A percentile compares a stretch with the other conserved stretches of the same genome.
Evolutionary conservation across 2,888 invertebrate genomes (phyloP).

Genomic region (Ormia ochracea): DNA sequence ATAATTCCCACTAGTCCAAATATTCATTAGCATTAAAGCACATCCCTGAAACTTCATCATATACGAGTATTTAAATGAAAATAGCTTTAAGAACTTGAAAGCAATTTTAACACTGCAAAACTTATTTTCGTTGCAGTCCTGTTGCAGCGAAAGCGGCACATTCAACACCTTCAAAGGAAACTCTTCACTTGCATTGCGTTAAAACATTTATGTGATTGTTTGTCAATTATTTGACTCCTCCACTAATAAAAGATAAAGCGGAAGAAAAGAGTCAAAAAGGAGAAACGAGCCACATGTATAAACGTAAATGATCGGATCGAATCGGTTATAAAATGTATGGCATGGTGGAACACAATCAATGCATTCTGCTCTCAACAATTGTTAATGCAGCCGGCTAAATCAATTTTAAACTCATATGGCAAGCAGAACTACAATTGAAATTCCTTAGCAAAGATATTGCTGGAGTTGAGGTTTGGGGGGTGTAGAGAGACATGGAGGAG

Average conservation of each 20-base stretch:
- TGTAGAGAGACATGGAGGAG: background rate
- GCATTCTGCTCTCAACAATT: conserved; percentile 35
- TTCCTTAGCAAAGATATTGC: conserved; percentile 29
- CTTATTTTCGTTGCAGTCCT: background rate
- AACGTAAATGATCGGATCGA: conserved; percentile 41
- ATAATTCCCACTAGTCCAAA: background rate
- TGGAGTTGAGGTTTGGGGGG: background rate
- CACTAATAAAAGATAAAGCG: conserved; percentile 37
- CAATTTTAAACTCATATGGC: conserved; percentile 25
- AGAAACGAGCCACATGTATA: background rate
- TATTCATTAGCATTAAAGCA: background rate
- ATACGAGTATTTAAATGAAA: no score
- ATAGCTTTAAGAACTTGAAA: background rate
- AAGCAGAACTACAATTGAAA: conserved; percentile 45
- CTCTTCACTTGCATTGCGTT: conserved; percentile 56
- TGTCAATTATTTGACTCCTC: conserved; percentile 66
- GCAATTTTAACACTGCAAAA: background rate
- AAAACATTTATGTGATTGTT: conserved; percentile 66
- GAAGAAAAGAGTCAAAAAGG: background rate
- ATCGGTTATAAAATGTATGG: conserved; percentile 52
- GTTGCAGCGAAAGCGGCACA: conserved; percentile 23
- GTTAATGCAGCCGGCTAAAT: conserved; percentile 28
- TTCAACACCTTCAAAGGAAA: conserved; percentile 36
- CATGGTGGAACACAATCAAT: conserved; percentile 45
- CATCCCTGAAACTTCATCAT: background rate